Base-by-base conservation (phyloP, 2,113 vertebrate species). In the Thryonomys swinderianus region DNA sequence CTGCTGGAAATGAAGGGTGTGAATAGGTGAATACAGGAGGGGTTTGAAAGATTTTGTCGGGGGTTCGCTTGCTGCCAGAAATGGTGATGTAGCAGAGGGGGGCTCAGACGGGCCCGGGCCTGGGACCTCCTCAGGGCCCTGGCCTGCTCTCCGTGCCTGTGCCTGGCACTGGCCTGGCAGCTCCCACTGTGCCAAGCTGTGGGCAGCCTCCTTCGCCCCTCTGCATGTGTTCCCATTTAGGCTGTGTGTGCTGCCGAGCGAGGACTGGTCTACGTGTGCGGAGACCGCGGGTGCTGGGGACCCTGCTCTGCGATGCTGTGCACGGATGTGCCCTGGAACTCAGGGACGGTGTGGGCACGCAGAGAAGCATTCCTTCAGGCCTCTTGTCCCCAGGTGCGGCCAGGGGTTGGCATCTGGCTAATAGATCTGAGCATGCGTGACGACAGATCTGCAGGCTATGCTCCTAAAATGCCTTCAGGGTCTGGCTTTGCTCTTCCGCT, bases 1-100 rank as follows among this genome's bases (percentile, higher is more conserved):
- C 45, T 93, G 32, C n/a, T 95, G 27, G 91, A 94, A 79, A 69
- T 48, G n/a, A 95, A 95, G 89, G 69, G 79, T 87, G 45, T 88
- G 94, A 86, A 93, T 53, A 94, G 69, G 89, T 61, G 82, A 71
- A 74, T 37, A 64, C 81, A 3, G n/a, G 71, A 89, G 42, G 48
- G 59, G n/a, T 59, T 93, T 40, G 42, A 81, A 95, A 88, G 61
- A 76, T 73, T 55, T 71, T 93, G 37, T 74, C 25, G 30, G n/a
- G 55, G 74, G 53, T 55, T 2, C 2, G 25, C 37, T 45, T 76
- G 23, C 76, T 93, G 55, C 83, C 59, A 81, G 62, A 81, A 84
- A 91, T 80, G 53, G 37, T 71, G 32, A 82, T 32, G 42, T 57
- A 40, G 37, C 7, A 0, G 21, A 64, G 23, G n/a, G 76, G 34